Evolutionary conservation across 1,140 invertebrate genomes (phyloP).

Genomic region (Apis cerana): DNA sequence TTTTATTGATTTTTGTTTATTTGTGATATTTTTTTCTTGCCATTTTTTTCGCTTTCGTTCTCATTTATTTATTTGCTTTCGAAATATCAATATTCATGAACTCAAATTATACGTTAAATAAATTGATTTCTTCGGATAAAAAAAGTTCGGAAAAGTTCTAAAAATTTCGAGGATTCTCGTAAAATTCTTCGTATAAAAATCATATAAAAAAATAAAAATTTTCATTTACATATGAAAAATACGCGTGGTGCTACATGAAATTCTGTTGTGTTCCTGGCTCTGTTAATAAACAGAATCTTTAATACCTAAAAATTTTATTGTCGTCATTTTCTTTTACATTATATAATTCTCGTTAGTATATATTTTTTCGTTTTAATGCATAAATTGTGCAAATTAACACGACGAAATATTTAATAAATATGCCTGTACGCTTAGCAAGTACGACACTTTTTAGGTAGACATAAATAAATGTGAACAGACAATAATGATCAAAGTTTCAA

Average conservation of each 20-base stretch:
- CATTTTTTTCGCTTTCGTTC: neutral
- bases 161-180: no score
- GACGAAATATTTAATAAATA: constrained; percentile 25
- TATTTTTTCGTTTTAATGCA: neutral
- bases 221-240: no score
- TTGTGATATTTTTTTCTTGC: constrained; percentile 11
- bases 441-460: constrained; percentile 67
- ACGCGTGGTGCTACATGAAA: constrained; percentile 20
- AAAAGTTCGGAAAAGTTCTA: no score
- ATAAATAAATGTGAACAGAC: constrained; percentile 79
- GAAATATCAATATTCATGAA: neutral
- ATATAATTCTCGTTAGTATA: neutral
- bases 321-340: constrained; percentile 5
- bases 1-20: neutral
- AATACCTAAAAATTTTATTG: constrained; percentile 10
- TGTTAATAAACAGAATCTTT: neutral
- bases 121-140: neutral
- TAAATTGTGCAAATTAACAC: constrained; percentile 9
- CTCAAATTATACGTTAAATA: constrained; percentile 14
- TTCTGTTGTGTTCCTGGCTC: constrained; percentile 48
- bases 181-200: neutral
- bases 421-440: constrained; percentile 3
- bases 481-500: constrained; percentile 75
- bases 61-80: neutral
- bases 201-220: neutral